Evolutionary conservation across 2,113 vertebrate genomes (phyloP).

Genomic region (Balaenoptera acutorostrata): DNA sequence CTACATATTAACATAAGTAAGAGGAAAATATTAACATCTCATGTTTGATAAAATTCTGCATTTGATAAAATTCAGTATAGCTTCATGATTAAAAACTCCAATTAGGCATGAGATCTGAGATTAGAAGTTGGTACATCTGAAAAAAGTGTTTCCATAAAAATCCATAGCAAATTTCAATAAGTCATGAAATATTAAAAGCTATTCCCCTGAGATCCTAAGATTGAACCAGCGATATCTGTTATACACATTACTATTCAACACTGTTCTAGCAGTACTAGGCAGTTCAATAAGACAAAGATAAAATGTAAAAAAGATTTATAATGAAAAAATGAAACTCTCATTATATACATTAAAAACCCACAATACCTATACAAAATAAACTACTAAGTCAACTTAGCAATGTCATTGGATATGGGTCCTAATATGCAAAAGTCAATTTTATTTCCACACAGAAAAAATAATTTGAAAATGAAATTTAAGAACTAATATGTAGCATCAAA

Average conservation of each 20-base stretch:
- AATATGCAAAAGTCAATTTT: not conserved
- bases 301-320: not conserved
- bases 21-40: not conserved
- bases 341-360: not conserved
- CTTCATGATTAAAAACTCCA: not conserved
- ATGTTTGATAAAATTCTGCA: not conserved
- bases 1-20: not conserved
- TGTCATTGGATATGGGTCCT: not conserved
- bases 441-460: not conserved
- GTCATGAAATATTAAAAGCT: not conserved
- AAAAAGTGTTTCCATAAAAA: not conserved
- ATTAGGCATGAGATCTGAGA: not conserved
- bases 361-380: not conserved
- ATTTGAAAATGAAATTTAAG: not conserved
- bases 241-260: not conserved
- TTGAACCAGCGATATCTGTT: not conserved
- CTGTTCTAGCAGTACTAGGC: not conserved
- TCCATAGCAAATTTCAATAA: not conserved
- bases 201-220: not conserved
- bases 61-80: not conserved
- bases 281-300: not conserved
- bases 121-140: not conserved
- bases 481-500: not conserved
- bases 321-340: not conserved
- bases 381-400: not conserved